Conservation (phyloP, 2,888 invertebrate species). For the Automeris io region DNA sequence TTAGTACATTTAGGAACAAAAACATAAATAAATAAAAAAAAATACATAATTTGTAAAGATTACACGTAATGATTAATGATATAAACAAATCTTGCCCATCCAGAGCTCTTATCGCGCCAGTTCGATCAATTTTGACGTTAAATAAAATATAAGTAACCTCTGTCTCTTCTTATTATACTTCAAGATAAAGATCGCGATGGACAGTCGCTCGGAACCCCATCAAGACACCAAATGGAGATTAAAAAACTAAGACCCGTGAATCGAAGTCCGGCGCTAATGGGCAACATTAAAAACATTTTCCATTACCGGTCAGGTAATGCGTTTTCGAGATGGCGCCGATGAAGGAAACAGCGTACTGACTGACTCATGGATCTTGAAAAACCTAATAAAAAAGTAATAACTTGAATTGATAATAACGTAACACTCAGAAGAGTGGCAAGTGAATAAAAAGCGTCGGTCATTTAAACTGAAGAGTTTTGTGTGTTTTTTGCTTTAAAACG, state of each 20-base stretch:
- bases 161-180: conserved; percentile 72
- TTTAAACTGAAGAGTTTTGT: conserved; percentile 16
- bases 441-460: conserved; percentile 27
- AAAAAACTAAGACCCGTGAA: conserved; percentile 62
- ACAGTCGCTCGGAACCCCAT: conserved; percentile 71
- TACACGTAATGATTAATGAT: conserved; percentile 57
- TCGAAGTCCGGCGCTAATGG: conserved; percentile 64
- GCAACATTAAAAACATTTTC: conserved; percentile 68
- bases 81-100: conserved; percentile 63
- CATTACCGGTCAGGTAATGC: conserved; percentile 58
- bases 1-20: conserved; percentile 8
- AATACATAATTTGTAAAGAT: conserved; percentile 37
- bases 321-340: conserved; percentile 38
- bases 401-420: conserved; percentile 25
- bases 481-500: conserved; percentile 20
- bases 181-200: conserved; percentile 70
- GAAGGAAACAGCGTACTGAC: conserved; percentile 33
- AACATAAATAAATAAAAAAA: conserved; percentile 14
- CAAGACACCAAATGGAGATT: conserved; percentile 52
- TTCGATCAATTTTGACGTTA: conserved; percentile 71
- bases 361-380: conserved; percentile 30
- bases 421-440: conserved; percentile 20
- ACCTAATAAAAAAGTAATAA: conserved; percentile 26
- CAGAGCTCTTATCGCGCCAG: conserved; percentile 54
- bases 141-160: conserved; percentile 75